These are phyloP conservation scores for Drosophila fungiperda DNA, from an alignment of 2,888 invertebrate species.

Conservation along the genomic window DNA sequence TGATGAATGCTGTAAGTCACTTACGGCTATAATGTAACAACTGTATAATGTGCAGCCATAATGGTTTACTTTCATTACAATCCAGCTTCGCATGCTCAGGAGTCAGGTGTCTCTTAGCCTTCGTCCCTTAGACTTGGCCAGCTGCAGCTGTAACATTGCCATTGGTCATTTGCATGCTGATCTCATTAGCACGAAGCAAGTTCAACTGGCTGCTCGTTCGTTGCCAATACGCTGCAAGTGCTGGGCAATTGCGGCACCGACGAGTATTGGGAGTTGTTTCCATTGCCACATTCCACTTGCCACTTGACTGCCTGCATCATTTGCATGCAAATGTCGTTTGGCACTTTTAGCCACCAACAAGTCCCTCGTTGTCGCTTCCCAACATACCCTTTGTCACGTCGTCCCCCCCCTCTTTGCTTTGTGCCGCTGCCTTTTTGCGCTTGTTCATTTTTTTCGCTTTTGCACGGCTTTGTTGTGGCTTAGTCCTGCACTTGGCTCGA, in stretches of 20 bases:
- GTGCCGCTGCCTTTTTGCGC: conserved; percentile 26
- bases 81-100: conserved; percentile 58
- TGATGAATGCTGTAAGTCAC: conserved; percentile 59
- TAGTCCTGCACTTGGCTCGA: conserved; percentile 68
- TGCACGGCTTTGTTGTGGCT: conserved; percentile 74
- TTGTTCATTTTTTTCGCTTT: conserved; percentile 72
- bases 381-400: neutral
- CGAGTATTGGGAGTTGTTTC: conserved; percentile 38
- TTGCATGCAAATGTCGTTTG: conserved; percentile 80
- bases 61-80: conserved; percentile 74
- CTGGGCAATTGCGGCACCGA: conserved; percentile 47
- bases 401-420: conserved; percentile 6
- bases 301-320: conserved; percentile 62
- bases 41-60: conserved; percentile 35
- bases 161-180: conserved; percentile 72
- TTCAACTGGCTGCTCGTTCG: conserved; percentile 54
- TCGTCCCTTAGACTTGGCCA: conserved; percentile 39
- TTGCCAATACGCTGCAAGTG: conserved; percentile 51
- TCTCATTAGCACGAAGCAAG: conserved; percentile 78
- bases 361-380: conserved; percentile 19
- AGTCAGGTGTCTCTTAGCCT: conserved; percentile 7
- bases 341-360: conserved; percentile 64
- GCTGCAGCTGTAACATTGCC: conserved; percentile 11
- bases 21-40: conserved; percentile 49
- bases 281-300: conserved; percentile 18